Conservation (phyloP, 2,888 invertebrate genomes). For the Agriopis aurantiaria region DNA sequence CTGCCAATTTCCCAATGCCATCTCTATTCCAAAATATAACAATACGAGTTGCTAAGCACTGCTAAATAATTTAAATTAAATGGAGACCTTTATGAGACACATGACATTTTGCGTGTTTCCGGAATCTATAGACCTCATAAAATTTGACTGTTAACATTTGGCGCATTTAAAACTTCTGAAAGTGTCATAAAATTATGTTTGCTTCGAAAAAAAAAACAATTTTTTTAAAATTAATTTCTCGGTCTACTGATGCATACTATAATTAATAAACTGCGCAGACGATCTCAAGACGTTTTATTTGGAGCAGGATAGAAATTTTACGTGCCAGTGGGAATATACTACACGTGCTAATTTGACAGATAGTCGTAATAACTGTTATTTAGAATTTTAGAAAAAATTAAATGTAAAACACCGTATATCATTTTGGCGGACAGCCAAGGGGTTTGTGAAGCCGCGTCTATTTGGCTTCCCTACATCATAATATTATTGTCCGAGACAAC, state of each 20-base stretch:
- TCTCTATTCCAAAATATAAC: slow-evolving; percentile 9
- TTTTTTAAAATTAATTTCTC: background rate
- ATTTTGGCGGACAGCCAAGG: slow-evolving; percentile 63
- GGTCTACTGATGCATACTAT: slow-evolving; percentile 13
- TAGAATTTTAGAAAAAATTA: slow-evolving; percentile 39
- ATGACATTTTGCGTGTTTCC: slow-evolving; percentile 41
- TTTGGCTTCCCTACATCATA: slow-evolving; percentile 52
- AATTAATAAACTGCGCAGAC: background rate
- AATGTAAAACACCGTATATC: slow-evolving; percentile 46
- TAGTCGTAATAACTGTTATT: slow-evolving; percentile 33
- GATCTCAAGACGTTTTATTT: slow-evolving; percentile 10
- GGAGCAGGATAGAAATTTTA: slow-evolving; percentile 11
- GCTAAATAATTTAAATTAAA: slow-evolving; percentile 32
- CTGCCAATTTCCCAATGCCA: slow-evolving; percentile 18
- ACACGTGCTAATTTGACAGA: slow-evolving; percentile 30
- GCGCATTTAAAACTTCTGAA: slow-evolving; percentile 38
- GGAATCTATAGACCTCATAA: slow-evolving; percentile 45
- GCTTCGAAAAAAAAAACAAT: background rate
- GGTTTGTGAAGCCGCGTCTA: slow-evolving; percentile 50
- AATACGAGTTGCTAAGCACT: slow-evolving; percentile 3
- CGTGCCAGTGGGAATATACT: slow-evolving; percentile 26
- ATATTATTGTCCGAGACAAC: slow-evolving; percentile 57
- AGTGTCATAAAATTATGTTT: slow-evolving; percentile 34
- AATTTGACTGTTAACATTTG: slow-evolving; percentile 40
- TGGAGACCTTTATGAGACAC: slow-evolving; percentile 40